Evolutionary conservation across 2,888 invertebrate species (phyloP).

Genomic region (Augochlorella aurata): DNA sequence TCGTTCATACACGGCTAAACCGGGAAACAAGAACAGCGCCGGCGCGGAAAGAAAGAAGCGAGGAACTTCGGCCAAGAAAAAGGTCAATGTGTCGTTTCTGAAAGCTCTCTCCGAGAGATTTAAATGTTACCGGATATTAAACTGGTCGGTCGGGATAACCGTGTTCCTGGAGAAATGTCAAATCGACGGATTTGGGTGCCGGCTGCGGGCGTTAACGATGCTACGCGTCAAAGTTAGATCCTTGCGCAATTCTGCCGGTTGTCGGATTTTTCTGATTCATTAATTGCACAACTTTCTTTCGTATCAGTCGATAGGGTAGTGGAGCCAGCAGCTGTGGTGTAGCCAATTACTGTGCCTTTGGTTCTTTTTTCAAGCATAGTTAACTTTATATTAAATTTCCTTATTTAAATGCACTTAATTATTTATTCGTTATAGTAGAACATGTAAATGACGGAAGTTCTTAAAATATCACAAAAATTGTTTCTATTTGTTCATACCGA

Average conservation of each 20-base stretch:
- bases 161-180: conserved; percentile 52
- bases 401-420: too few relatives aligned
- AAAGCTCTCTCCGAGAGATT: conserved; percentile 46
- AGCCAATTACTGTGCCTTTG: too few relatives aligned
- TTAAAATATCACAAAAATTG: too few relatives aligned
- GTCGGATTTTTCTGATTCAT: background rate
- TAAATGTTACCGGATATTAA: conserved; percentile 61
- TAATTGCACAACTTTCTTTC: too few relatives aligned
- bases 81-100: conserved; percentile 45
- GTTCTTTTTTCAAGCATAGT: too few relatives aligned
- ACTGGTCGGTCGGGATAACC: conserved; percentile 40
- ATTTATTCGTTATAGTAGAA: too few relatives aligned
- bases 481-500: too few relatives aligned
- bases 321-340: too few relatives aligned
- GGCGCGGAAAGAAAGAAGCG: background rate
- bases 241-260: conserved; percentile 37
- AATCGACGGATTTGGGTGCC: conserved; percentile 56
- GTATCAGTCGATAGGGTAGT: too few relatives aligned
- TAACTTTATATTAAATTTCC: too few relatives aligned
- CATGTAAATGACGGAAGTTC: too few relatives aligned
- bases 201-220: background rate
- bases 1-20: conserved; percentile 22
- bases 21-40: background rate
- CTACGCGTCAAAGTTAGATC: background rate
- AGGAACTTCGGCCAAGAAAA: conserved; percentile 28